Conservation (phyloP, 2,888 invertebrate genomes). For the Hydrotaea diabolus region DNA sequence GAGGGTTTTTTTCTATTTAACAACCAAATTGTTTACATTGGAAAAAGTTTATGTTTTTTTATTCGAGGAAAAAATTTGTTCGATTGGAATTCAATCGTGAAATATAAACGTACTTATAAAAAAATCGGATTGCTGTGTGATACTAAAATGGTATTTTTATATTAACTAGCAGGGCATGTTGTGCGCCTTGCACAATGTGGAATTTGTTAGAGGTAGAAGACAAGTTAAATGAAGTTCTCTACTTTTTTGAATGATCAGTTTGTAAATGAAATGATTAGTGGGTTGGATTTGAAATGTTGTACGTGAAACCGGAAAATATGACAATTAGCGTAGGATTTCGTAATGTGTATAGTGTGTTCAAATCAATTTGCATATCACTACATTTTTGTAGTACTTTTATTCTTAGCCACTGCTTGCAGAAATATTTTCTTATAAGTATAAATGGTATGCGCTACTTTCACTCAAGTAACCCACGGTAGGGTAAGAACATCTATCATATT, state of each 20-base stretch:
- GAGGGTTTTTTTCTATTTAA: background rate
- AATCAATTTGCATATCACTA: no score
- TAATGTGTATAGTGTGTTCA: no score
- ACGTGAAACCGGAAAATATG: no score
- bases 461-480: no score
- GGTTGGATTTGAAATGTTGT: background rate
- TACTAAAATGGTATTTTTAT: background rate
- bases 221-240: background rate
- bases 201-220: conserved; percentile 38
- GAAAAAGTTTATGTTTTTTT: conserved; percentile 15
- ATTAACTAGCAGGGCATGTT: background rate
- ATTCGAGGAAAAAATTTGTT: background rate
- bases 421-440: no score
- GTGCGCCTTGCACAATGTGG: conserved; percentile 53
- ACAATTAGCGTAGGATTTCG: no score
- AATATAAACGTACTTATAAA: background rate
- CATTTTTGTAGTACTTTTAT: no score
- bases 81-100: background rate
- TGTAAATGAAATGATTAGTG: background rate
- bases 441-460: no score
- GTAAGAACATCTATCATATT: no score
- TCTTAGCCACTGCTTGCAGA: no score
- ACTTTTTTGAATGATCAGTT: background rate
- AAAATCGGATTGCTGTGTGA: background rate
- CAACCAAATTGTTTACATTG: conserved; percentile 29